Evolutionary conservation across 2,797 vertebrate genomes (phyloP).

Genomic region (Acropternis orthonyx): DNA sequence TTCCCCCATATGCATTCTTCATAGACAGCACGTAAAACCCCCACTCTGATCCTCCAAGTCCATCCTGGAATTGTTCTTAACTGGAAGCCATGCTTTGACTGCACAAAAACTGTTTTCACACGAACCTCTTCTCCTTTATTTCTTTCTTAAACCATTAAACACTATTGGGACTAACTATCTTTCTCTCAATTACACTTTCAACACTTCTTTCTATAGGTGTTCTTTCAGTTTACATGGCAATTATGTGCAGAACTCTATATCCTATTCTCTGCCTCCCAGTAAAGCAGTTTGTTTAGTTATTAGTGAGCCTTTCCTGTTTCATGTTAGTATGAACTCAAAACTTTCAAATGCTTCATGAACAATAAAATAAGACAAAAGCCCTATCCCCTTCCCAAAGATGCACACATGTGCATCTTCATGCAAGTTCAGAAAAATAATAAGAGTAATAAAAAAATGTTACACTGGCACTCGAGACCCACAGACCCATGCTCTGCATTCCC

Average conservation of each 20-base stretch:
- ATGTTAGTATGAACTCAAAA: background rate
- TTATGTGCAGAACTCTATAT: background rate
- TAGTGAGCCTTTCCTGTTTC: background rate
- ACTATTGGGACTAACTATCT: background rate
- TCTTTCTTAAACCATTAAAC: background rate
- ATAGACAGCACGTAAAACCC: background rate
- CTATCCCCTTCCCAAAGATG: background rate
- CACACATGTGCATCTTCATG: rapidly evolving
- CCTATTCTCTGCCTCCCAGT: background rate
- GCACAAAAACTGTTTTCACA: background rate
- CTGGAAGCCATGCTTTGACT: background rate
- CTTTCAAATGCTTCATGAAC: background rate
- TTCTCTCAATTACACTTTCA: background rate
- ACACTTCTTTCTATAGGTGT: background rate
- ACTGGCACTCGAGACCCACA: rapidly evolving
- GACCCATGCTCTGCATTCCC: background rate
- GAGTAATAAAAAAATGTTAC: background rate
- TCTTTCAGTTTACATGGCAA: background rate
- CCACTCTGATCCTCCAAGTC: background rate
- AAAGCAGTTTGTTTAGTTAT: background rate
- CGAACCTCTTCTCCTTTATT: background rate
- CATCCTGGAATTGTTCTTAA: background rate
- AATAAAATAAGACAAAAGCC: background rate
- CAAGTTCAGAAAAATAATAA: background rate
- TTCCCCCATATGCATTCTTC: background rate